Evolutionary conservation across 2,888 invertebrate genomes (phyloP), one percentile per base, ranked within the genome.

Genomic region (Nysson spinosus): DNA sequence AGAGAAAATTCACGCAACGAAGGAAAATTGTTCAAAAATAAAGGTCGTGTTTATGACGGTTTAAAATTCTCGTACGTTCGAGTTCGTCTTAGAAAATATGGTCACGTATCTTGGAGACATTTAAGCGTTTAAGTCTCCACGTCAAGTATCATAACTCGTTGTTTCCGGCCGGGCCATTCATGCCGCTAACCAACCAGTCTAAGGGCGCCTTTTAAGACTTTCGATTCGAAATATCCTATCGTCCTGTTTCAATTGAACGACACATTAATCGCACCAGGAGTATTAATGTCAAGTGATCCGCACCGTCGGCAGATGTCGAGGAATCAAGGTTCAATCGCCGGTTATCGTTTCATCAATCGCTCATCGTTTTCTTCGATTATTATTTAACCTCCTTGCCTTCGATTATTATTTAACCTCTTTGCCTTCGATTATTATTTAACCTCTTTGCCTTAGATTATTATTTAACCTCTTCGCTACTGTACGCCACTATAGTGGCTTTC

Each of bases 141-240:
- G 77, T 81, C 79, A 82, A 84, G 81, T 82, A 83, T 85, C 81
- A 83, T 83, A 85, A 85, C 81, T 85, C 83, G 83, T 75, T 74
- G 73, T 78, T 85, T 85, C 85, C 85, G 85, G 83, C 80, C 78
- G 69, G n/a, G 73, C 76, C 75, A 77, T 71, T 74, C 68, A 66
- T 32, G 43, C 30, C 32, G 43, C 22, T 40, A 65, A 61, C 57
- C 73, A 69, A n/a, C n/a, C n/a, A 75, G 70, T 73, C 63, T 78
- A 75, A 77, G 71, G 72, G 74, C 72, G 63, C 71, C 67, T 75
- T n/a, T 64, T 60, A 69, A 68, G 67, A 55, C 63, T 57, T 47
- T n/a, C 30, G 30, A 20, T 24, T 22, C 30, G 46, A 62, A 50
- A 56, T 32, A 14, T 57, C 52, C 46, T 32, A 47, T 46, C 50